Evolutionary conservation across 35 echinoderm and acorn worm species (phyloP), one percentile per base, ranked within the genome.

Genomic region (Lytechinus pictus): DNA sequence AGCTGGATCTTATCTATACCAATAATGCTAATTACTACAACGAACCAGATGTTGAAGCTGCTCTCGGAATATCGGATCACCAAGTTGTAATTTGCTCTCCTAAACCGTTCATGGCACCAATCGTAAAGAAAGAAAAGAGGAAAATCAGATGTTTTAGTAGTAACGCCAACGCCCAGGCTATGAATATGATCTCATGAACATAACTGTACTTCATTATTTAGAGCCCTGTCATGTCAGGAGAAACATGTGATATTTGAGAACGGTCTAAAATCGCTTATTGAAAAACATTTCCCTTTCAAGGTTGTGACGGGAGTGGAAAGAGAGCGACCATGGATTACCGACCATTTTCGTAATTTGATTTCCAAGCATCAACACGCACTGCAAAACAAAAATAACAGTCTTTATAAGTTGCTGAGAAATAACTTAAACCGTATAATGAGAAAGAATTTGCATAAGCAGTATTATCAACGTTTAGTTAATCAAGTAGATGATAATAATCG

Each of bases 201-300:
- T 89, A 28, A 89, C 33, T 89, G n/a, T 4, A 28, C n/a, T 12
- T 5, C 87, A 14, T 9, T 89, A 9, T 89, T 29, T 53, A 89
- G 0, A 28, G 16, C 19, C 6, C 52, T 4, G 33, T 28, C 87
- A 10, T 89, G 7, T 21, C 87, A 89, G 4, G 87, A 89, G 5
- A 89, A 89, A 89, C 28, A 89, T 89, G 87, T 29, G 6, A 89
- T 89, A 10, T 89, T 89, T 44, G 87, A 89, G 33, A 10, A 28
- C 19, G 13, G 28, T 29, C 3, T 89, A 27, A n/a, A 89, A 10
- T 89, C 28, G 33, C n/a, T 89, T 27, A 53, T 89, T 28, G 87
- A 89, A 5, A 53, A 28, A 28, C n/a, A 27, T 53, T 89, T 89
- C 16, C 87, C 87, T 53, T 27, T 89, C 8, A 89, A 28, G 13